Evolutionary conservation across 2,888 invertebrate species (phyloP).

Genomic region (Argyresthia goedartella): DNA sequence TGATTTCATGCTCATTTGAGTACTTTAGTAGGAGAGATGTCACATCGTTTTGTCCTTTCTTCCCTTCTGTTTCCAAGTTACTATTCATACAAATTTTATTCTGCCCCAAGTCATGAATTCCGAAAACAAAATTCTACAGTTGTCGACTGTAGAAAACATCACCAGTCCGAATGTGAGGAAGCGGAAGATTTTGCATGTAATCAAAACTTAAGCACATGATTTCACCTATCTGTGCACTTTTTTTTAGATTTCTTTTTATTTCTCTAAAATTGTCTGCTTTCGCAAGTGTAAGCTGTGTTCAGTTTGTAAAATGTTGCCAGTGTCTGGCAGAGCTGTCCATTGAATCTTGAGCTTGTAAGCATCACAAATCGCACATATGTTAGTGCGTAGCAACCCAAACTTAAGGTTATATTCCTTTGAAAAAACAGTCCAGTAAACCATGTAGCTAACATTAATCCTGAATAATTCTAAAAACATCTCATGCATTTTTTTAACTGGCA

Average conservation of each 20-base stretch:
- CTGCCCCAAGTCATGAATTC: constrained; percentile 8
- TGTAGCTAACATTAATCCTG: neutral
- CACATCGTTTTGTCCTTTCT: constrained; percentile 11
- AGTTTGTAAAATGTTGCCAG: neutral
- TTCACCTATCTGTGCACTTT: constrained; percentile 2
- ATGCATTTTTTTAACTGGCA: neutral
- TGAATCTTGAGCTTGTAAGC: constrained; percentile 3
- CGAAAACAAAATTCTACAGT: constrained; percentile 11
- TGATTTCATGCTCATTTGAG: constrained; percentile 1
- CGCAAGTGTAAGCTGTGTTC: neutral
- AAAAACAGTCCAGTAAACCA: constrained; percentile 11
- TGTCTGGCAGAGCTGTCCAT: constrained; percentile 1
- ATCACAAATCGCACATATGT: constrained; percentile 10
- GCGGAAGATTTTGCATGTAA: constrained; percentile 4
- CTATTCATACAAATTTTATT: constrained; percentile 8
- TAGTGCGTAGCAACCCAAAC: constrained; percentile 8
- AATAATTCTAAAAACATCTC: neutral
- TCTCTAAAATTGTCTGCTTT: neutral
- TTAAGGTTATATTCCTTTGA: constrained; percentile 12
- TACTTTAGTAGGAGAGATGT: constrained; percentile 10
- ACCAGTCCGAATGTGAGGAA: constrained; percentile 2
- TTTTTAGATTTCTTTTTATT: neutral
- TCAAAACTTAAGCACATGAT: constrained; percentile 4
- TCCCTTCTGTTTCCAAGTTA: constrained; percentile 7
- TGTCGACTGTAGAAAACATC: constrained; percentile 15